Evolutionary conservation across 2,888 invertebrate genomes (phyloP).

Genomic region (Dermolepida albohirtum): DNA sequence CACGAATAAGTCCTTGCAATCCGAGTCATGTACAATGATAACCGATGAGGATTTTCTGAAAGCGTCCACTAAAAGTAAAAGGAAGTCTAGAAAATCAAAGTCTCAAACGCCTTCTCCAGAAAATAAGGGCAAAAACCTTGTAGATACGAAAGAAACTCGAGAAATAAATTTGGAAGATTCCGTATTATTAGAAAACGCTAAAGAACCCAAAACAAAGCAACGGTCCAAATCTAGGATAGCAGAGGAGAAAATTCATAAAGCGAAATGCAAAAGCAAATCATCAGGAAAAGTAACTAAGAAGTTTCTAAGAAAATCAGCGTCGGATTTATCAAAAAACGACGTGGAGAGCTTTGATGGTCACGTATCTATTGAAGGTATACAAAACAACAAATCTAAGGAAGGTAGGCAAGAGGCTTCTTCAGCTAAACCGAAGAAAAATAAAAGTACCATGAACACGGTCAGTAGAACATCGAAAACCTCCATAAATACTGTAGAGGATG

Average conservation of each 20-base stretch:
- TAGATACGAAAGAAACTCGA: background rate
- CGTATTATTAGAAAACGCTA: background rate
- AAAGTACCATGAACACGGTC: no score
- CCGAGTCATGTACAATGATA: slow-evolving; percentile 34
- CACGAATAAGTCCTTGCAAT: slow-evolving; percentile 23
- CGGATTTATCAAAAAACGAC: slow-evolving; percentile 26
- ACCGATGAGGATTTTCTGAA: slow-evolving; percentile 22
- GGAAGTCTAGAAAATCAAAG: slow-evolving; percentile 15
- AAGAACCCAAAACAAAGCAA: slow-evolving; percentile 23
- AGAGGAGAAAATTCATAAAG: background rate
- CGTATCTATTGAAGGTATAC: slow-evolving; percentile 22
- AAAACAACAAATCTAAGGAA: slow-evolving; percentile 6
- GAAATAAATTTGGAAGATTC: slow-evolving; percentile 3
- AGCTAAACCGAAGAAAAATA: background rate
- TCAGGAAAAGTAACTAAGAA: slow-evolving; percentile 11
- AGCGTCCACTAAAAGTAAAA: background rate
- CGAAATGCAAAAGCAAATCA: slow-evolving; percentile 4
- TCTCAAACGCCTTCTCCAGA: slow-evolving; percentile 1
- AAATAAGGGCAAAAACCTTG: background rate
- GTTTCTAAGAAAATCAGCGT: slow-evolving; percentile 23
- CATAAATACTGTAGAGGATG: background rate
- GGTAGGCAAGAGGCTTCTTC: background rate
- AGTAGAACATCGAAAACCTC: background rate
- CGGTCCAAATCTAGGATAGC: slow-evolving; percentile 27
- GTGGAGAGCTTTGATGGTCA: slow-evolving; percentile 22